A percentile compares a stretch with the other conserved stretches of the same genome.
These are phyloP conservation scores for Trochalopteron elliotii DNA, from an alignment of 2,113 vertebrate species.

Conservation along the genomic window DNA sequence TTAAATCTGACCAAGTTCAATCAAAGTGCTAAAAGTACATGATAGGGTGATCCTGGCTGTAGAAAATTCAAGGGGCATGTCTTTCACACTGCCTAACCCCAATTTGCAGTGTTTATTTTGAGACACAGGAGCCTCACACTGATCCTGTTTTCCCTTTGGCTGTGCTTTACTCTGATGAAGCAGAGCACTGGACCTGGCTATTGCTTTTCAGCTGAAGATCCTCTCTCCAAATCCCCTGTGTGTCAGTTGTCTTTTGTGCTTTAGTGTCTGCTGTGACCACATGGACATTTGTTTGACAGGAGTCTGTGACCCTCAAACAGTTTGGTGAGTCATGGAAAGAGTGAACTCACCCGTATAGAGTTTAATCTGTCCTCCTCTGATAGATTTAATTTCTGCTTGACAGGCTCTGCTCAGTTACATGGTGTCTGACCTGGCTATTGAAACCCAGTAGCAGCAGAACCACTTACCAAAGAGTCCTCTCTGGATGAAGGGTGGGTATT, in stretches of 20 bases:
- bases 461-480: neutral
- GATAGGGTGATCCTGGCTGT: neutral
- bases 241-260: conserved; percentile 54
- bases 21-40: neutral
- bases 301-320: conserved; percentile 57
- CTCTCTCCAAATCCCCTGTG: neutral
- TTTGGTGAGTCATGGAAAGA: conserved; percentile 65
- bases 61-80: neutral
- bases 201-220: neutral
- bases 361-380: conserved; percentile 53
- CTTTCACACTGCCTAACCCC: neutral
- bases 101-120: neutral
- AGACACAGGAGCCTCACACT: neutral
- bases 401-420: conserved; percentile 42
- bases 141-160: neutral
- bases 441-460: conserved; percentile 64
- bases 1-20: neutral
- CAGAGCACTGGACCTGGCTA: neutral
- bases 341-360: conserved; percentile 52
- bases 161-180: neutral
- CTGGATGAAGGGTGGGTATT: neutral
- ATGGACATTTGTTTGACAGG: conserved; percentile 60
- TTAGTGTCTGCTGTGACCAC: conserved; percentile 48
- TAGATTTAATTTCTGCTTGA: conserved; percentile 56
- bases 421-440: conserved; percentile 47